Evolutionary conservation across 2,888 invertebrate genomes (phyloP), one percentile per base, ranked within the genome.

Genomic region (Matsumyia berberina): DNA sequence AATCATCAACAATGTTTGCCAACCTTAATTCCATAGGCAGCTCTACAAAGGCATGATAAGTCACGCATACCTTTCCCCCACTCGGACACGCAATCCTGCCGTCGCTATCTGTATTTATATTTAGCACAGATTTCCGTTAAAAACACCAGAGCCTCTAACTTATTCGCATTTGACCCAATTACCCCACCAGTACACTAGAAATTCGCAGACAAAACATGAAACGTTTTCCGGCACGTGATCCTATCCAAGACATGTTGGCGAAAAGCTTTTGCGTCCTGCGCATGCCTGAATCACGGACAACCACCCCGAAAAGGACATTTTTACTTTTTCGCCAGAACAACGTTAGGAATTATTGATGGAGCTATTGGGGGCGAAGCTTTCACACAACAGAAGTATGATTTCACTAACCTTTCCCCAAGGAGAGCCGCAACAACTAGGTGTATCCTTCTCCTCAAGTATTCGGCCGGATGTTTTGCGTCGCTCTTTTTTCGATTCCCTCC

Each of bases 391-490:
- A 58, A 29, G 49, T 29, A 66, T 76, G 74, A 76, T 66, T 80
- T 79, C 60, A 85, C 70, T 72, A 85, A 80, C 80, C 85, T 85
- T 85, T 85, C 70, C 66, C 35, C 70, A 76, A 80, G 69, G 76
- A 80, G 74, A 69, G 46, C 70, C 70, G 55, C 57, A 80, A 76
- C 76, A 80, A 49, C 35, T 66, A 80, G 76, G 85, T 80, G 83
- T 79, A 85, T 79, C 66, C 60, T 55, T 66, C 37, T 70, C 35
- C 72, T 49, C 58, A 72, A 24, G 19, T 55, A 70, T 31, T 62
- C 66, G 74, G 74, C 74, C 85, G 85, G 74, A 85, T 85, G 85
- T 85, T 85, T 85, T 85, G 85, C 55, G 70, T 85, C 42, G 85
- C 85, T 53, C 60, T 85, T 42, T 76, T 85, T 42, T 76, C 85